phyloP scores from a whole-genome alignment of 2,113 vertebrate genomes.

The Pica pica region DNA sequence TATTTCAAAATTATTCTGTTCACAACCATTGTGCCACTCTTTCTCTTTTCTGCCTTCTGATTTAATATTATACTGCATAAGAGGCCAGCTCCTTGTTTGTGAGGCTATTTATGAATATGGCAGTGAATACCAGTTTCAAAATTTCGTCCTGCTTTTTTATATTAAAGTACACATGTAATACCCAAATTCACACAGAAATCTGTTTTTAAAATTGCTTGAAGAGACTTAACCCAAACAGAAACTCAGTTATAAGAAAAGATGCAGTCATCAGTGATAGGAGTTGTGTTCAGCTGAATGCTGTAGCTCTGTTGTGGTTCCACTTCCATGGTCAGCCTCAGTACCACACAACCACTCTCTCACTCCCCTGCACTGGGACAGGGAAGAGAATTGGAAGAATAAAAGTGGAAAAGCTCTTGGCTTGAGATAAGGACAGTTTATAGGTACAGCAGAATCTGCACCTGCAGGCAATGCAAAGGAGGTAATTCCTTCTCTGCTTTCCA shows the following conservation, averaged over 20 bases:
- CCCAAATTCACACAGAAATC: neutral
- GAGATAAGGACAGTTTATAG: neutral
- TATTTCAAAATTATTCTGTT: neutral
- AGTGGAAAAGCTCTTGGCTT: neutral
- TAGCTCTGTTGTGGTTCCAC: neutral
- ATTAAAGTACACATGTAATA: neutral
- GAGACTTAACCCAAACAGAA: neutral
- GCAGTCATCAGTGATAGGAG: neutral
- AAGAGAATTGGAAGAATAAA: neutral
- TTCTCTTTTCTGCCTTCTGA: neutral
- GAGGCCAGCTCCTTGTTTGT: neutral
- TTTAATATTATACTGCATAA: neutral
- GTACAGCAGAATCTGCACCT: neutral
- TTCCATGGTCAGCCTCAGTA: neutral
- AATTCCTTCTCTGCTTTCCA: neutral
- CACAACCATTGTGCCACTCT: neutral
- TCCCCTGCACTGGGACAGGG: neutral
- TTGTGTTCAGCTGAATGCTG: neutral
- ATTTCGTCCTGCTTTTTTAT: neutral
- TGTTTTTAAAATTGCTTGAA: neutral
- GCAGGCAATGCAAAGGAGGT: neutral
- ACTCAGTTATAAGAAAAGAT: neutral
- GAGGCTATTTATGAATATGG: neutral
- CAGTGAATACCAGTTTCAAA: neutral
- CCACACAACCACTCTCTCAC: rapidly evolving